Conservation (phyloP, 2,888 invertebrate genomes). For the Apodemia zela region DNA sequence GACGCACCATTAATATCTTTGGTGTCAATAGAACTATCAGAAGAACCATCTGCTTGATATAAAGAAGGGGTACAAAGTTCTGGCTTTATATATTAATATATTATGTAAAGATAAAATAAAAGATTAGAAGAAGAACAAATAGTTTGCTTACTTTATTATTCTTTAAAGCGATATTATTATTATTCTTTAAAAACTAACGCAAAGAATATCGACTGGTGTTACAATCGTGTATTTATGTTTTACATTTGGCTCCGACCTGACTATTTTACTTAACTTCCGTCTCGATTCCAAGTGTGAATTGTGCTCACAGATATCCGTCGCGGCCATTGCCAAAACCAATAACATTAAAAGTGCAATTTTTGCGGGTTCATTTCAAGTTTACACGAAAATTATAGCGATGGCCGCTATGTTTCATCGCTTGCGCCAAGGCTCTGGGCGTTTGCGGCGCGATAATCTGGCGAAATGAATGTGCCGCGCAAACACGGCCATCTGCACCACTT, state of each 20-base stretch:
- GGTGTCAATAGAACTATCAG: no score
- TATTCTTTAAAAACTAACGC: neutral
- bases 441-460: slow-evolving; percentile 5
- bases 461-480: slow-evolving; percentile 6
- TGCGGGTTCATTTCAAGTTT: slow-evolving; percentile 13
- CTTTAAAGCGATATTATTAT: no score
- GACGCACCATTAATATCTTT: no score
- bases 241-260: neutral
- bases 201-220: neutral
- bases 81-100: no score
- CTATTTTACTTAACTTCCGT: slow-evolving; percentile 4
- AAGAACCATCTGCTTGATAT: no score
- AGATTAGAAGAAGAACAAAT: no score
- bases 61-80: no score
- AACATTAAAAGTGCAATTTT: slow-evolving; percentile 17
- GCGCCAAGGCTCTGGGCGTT: slow-evolving; percentile 5
- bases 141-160: no score
- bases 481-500: neutral
- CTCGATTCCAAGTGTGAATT: neutral
- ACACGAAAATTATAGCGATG: neutral
- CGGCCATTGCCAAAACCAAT: slow-evolving; percentile 17
- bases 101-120: no score
- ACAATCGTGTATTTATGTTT: neutral
- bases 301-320: neutral
- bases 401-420: neutral